Percentiles rank a stretch among this genome's conserved stretches.
Evolutionary conservation across 1,140 invertebrate species (phyloP).

Genomic region (Eufriesea mexicana): DNA sequence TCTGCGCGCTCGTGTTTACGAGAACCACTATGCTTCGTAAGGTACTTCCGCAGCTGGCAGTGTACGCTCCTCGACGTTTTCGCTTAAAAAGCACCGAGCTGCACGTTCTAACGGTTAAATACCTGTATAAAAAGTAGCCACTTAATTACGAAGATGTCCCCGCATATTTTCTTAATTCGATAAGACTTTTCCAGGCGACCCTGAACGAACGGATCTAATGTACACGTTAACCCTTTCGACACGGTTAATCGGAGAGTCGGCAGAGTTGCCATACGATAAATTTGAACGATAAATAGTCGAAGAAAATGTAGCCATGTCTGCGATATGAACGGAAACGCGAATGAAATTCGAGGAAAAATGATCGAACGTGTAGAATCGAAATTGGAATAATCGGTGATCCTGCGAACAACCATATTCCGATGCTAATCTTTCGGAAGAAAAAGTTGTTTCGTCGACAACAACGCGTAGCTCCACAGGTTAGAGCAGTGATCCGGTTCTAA

Average conservation of each 20-base stretch:
- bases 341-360: background rate
- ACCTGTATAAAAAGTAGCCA: conserved; percentile 60
- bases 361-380: background rate
- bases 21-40: conserved; percentile 44
- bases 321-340: background rate
- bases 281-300: background rate
- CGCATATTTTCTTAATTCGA: conserved; percentile 67
- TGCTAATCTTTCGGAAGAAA: background rate
- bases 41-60: conserved; percentile 38
- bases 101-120: conserved; percentile 49
- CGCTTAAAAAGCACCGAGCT: conserved; percentile 45
- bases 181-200: conserved; percentile 36
- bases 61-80: conserved; percentile 44
- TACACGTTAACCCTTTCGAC: conserved; percentile 13
- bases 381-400: background rate
- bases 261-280: background rate
- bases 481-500: background rate
- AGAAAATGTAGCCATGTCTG: background rate
- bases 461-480: background rate
- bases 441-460: background rate
- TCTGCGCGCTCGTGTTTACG: conserved; percentile 8
- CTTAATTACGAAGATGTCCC: conserved; percentile 65
- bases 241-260: too few relatives aligned
- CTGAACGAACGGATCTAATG: conserved; percentile 24
- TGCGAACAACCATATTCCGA: background rate